Evolutionary conservation across 2,113 vertebrate species (phyloP), one percentile per base, ranked within the genome.

Genomic region (Burhinus oedicnemus): DNA sequence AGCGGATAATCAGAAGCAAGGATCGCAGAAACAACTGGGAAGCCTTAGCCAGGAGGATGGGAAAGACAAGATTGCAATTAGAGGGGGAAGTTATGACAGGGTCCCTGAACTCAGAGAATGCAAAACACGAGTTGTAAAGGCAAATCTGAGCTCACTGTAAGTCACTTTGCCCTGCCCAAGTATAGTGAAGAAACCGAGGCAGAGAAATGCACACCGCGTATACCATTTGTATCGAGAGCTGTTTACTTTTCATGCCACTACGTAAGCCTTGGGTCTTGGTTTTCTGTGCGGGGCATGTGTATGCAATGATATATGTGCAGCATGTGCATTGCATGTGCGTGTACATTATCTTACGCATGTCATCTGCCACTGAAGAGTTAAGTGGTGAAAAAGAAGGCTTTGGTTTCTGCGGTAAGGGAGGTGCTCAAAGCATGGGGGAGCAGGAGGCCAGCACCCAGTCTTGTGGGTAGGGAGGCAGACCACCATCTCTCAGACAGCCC

Each of bases 241-340:
- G 10, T 49, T 72, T 70, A 26, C 17, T 75, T 58, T 38, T 91
- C 21, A 12, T 65, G 38, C 16, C 9, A 19, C 19, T 27, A 12
- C 0, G 3, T 44, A 55, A 76, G 15, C 19, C 61, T 57, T 45
- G 10, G 12, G 23, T 65, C n/a, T 61, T 72, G 23, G 8, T 70
- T 78, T 96, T 60, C 61, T 82, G 14, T 40, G 32, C 40, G 21
- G 9, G 20, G 10, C 8, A 3, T 1, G 2, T 32, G 11, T 34
- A 23, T 66, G 18, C 64, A 62, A 14, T 21, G 72, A 30, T 21
- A 8, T 6, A 25, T 1, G 15, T 7, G 38, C 11, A 49, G 6
- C 1, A 4, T 14, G 15, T 45, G 34, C 40, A 15, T 15, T 68
- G 47, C 21, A 0, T 45, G 29, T 49, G 15, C 34, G 8, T 0